Percentiles rank a stretch among this genome's conserved stretches.
Conservation (phyloP, 2,113 vertebrate genomes). For the Alaudala cheleensis region DNA sequence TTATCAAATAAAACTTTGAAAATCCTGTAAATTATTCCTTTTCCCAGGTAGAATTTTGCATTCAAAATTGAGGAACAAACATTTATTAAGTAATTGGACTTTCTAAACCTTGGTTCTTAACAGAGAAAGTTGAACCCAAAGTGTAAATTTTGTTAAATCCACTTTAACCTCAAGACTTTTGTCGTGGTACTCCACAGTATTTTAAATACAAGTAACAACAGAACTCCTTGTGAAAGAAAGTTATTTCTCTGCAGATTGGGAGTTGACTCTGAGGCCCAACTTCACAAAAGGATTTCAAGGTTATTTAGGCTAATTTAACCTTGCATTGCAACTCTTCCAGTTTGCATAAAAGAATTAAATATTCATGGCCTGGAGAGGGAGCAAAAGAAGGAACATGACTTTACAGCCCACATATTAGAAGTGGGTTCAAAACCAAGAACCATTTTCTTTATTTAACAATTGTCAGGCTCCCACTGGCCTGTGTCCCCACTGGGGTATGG, state of each 20-base stretch:
- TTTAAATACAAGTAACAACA: neutral
- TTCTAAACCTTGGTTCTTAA: neutral
- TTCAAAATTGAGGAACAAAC: neutral
- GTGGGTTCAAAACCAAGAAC: neutral
- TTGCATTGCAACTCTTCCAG: slow-evolving; percentile 54
- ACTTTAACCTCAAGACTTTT: neutral
- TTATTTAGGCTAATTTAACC: slow-evolving; percentile 61
- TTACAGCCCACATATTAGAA: neutral
- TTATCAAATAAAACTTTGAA: neutral
- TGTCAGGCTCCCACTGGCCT: neutral
- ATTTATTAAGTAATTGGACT: neutral
- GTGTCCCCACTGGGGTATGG: neutral
- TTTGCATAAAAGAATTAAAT: slow-evolving; percentile 63
- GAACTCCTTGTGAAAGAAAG: neutral
- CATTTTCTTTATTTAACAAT: neutral
- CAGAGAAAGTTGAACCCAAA: neutral
- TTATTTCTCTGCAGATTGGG: neutral
- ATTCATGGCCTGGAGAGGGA: slow-evolving; percentile 51
- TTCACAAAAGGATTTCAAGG: slow-evolving; percentile 47
- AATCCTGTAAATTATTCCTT: neutral
- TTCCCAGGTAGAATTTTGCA: neutral
- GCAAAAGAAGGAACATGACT: neutral
- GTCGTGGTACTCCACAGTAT: neutral
- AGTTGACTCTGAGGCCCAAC: neutral
- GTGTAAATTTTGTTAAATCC: neutral